These are phyloP conservation scores for Pachyramphus minor DNA, from an alignment of 2,113 vertebrate genomes.

Conservation along the genomic window DNA sequence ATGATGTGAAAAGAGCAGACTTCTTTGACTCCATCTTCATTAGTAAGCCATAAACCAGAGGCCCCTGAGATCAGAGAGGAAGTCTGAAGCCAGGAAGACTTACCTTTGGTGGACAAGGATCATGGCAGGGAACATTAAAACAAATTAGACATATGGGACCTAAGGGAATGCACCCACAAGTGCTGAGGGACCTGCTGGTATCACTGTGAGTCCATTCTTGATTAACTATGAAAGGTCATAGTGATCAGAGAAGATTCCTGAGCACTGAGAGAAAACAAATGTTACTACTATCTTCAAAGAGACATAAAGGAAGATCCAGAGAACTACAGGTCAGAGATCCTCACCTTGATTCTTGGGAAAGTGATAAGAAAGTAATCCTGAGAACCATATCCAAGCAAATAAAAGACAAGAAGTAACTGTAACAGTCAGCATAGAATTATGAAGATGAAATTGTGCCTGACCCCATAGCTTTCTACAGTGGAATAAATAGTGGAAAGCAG, in stretches of 20 bases:
- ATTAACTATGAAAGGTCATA: neutral
- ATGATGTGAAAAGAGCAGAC: neutral
- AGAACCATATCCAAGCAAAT: neutral
- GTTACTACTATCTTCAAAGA: neutral
- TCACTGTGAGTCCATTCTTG: neutral
- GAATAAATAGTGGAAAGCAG: neutral
- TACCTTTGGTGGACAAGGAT: neutral
- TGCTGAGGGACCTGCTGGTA: neutral
- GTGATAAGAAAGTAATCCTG: neutral
- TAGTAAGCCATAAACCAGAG: neutral
- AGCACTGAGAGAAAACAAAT: neutral
- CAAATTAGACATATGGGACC: neutral
- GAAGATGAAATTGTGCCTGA: neutral
- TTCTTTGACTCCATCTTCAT: neutral
- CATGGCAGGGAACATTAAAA: neutral
- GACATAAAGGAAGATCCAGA: neutral
- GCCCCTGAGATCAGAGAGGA: neutral
- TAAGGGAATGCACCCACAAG: accelerated
- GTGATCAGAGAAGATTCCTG: neutral
- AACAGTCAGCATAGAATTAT: neutral
- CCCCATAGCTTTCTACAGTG: neutral
- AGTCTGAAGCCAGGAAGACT: neutral
- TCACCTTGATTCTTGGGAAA: neutral
- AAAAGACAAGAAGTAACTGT: neutral
- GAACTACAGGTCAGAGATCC: neutral